Percentiles rank a stretch among this genome's conserved stretches.
Conservation (phyloP, 1,140 invertebrate genomes). For the Ceratina japonica region DNA sequence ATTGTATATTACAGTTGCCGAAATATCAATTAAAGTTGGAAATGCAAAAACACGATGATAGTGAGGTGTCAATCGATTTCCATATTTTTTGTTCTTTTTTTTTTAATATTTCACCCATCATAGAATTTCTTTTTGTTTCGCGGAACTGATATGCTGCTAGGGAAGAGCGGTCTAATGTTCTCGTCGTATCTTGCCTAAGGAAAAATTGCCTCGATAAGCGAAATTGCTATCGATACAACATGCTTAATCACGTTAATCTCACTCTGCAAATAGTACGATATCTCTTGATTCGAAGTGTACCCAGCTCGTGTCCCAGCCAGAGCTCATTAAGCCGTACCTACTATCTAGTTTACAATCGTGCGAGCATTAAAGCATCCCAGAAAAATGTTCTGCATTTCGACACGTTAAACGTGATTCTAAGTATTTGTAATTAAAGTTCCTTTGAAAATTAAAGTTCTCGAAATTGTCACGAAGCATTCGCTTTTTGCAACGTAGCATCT, state of each 20-base stretch:
- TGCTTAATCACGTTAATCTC: constrained; percentile 55
- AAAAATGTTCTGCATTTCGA: no score
- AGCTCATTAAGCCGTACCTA: constrained; percentile 20
- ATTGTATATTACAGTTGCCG: neutral
- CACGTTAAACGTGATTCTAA: no score
- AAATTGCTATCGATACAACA: constrained; percentile 51
- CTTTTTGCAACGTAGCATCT: no score
- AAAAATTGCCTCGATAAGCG: constrained; percentile 49
- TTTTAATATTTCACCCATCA: neutral
- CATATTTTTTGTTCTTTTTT: neutral
- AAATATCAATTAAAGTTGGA: neutral
- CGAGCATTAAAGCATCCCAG: no score
- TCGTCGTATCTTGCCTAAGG: constrained; percentile 7
- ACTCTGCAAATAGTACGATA: constrained; percentile 24
- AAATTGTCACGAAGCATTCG: no score
- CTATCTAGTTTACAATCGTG: neutral
- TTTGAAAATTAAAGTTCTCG: no score
- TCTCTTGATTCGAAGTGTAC: constrained; percentile 28
- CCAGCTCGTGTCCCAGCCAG: neutral
- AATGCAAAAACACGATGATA: neutral
- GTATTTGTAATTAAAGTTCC: no score
- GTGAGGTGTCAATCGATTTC: constrained; percentile 2
- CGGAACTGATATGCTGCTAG: no score
- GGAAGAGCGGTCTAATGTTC: neutral
- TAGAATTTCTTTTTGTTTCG: neutral